Conservation (phyloP, 2,888 invertebrate genomes). For the Synanthedon formicaeformis region DNA sequence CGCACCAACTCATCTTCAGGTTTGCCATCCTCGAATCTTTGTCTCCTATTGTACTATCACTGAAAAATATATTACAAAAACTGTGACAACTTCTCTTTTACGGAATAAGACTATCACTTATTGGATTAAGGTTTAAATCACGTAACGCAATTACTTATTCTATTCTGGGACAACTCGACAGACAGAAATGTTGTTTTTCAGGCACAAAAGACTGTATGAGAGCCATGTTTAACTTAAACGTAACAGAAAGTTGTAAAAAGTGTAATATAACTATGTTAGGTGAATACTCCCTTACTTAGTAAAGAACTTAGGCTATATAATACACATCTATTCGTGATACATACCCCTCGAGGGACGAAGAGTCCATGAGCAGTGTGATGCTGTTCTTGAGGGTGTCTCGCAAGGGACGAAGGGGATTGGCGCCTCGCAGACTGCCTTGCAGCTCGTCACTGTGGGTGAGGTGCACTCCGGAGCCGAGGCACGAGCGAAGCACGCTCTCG, state of each 20-base stretch:
- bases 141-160: neutral
- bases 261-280: too few species aligned
- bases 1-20: conserved; percentile 61
- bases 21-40: conserved; percentile 21
- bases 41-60: conserved; percentile 20
- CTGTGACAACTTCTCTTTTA: neutral
- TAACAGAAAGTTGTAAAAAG: too few species aligned
- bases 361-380: conserved; percentile 55
- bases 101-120: too few species aligned
- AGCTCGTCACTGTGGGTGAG: conserved; percentile 53
- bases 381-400: conserved; percentile 60
- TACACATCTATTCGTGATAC: conserved; percentile 1
- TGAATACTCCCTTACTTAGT: too few species aligned
- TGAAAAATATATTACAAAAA: conserved; percentile 9
- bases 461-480: conserved; percentile 51
- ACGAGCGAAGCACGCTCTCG: conserved; percentile 37
- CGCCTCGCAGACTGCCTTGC: conserved; percentile 27
- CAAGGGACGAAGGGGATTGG: conserved; percentile 48
- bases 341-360: conserved; percentile 38
- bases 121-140: too few species aligned
- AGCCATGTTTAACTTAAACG: too few species aligned
- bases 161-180: too few species aligned
- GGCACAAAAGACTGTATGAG: too few species aligned
- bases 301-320: too few species aligned
- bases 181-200: too few species aligned